These are phyloP conservation scores for Aptenodytes forsteri DNA, from an alignment of 2,113 vertebrate species.

Conservation along the genomic window DNA sequence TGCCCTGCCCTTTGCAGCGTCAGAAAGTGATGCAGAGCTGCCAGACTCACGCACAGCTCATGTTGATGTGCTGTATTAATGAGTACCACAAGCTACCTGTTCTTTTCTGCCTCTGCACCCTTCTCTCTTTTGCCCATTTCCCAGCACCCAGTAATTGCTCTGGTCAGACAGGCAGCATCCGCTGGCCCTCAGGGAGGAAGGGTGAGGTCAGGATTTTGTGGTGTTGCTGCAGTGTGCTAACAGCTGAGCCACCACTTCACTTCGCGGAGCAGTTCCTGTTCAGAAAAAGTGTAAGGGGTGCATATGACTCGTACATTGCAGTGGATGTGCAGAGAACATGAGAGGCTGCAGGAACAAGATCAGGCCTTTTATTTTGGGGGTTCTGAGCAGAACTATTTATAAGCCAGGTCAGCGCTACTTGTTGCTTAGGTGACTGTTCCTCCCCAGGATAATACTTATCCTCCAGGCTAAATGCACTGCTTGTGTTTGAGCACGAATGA, in stretches of 20 bases:
- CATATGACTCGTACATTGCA: neutral
- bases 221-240: neutral
- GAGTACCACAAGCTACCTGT: neutral
- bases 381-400: neutral
- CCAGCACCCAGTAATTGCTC: neutral
- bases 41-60: accelerated
- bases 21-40: neutral
- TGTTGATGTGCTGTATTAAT: neutral
- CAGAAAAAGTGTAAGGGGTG: neutral
- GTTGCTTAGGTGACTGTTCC: neutral
- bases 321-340: neutral
- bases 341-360: neutral
- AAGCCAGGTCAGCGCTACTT: neutral
- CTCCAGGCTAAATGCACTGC: neutral
- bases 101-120: neutral
- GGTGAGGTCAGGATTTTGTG: neutral
- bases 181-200: neutral
- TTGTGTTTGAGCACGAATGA: neutral
- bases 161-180: neutral
- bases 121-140: neutral
- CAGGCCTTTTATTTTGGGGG: neutral
- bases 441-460: neutral
- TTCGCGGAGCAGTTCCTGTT: neutral
- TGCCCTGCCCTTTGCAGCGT: neutral
- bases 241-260: neutral